These are phyloP conservation scores for Pseudococcus longispinus DNA, from an alignment of 2,888 invertebrate species.

Conservation along the genomic window DNA sequence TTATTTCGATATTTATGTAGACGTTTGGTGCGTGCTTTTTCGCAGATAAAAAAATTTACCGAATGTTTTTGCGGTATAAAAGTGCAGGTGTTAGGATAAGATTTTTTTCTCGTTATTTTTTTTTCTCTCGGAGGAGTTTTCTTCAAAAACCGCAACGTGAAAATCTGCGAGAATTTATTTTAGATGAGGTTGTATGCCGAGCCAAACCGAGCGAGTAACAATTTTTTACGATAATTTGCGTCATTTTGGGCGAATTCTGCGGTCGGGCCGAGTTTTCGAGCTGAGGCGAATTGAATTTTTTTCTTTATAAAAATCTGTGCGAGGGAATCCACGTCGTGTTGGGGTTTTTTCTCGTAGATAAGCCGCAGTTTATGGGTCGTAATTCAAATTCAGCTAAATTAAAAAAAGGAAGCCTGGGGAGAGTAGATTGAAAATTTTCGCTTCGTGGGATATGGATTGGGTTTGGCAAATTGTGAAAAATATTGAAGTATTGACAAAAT, in stretches of 20 bases:
- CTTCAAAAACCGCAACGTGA: background rate
- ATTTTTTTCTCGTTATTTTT: conserved; percentile 6
- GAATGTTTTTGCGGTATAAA: background rate
- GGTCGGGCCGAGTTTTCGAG: background rate
- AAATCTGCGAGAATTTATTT: conserved; percentile 19
- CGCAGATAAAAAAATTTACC: conserved; percentile 22
- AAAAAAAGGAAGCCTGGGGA: background rate
- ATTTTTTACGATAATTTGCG: conserved; percentile 34
- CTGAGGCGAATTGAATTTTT: background rate
- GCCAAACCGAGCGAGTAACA: background rate
- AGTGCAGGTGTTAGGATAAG: conserved; percentile 3
- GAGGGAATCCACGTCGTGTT: background rate
- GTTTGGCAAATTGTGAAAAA: too few relatives aligned
- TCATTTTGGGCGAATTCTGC: background rate
- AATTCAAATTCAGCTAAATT: conserved; percentile 18
- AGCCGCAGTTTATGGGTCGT: background rate
- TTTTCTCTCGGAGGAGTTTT: background rate
- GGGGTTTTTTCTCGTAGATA: background rate
- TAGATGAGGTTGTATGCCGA: background rate
- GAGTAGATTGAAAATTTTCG: background rate
- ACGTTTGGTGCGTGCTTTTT: conserved; percentile 24
- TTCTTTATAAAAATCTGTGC: background rate
- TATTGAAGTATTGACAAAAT: too few relatives aligned
- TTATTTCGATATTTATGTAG: conserved; percentile 34
- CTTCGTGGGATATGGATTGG: background rate